Conservation (phyloP, 2,888 invertebrate genomes). For the Rhopalosiphum nymphaeae region DNA sequence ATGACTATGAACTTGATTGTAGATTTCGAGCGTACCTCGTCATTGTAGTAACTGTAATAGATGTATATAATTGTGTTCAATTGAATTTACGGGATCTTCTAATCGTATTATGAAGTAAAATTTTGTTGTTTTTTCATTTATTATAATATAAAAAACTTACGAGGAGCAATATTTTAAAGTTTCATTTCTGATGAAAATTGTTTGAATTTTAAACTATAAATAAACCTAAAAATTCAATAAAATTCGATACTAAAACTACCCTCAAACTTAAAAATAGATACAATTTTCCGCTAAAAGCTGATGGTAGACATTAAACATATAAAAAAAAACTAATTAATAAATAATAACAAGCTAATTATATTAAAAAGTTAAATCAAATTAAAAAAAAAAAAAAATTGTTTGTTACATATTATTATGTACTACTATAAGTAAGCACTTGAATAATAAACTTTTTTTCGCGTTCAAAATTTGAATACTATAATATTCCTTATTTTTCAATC, state of each 20-base stretch:
- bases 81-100: neutral
- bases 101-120: neutral
- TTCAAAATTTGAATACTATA: too few relatives aligned
- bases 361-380: too few relatives aligned
- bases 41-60: neutral
- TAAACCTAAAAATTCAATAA: neutral
- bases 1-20: neutral
- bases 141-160: neutral
- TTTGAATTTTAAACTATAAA: neutral
- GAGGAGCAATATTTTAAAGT: neutral
- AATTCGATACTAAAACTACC: neutral
- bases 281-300: neutral
- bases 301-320: neutral
- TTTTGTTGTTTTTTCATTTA: neutral
- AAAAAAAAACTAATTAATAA: neutral
- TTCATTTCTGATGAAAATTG: neutral
- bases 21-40: neutral
- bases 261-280: neutral
- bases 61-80: neutral
- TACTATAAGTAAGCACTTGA: too few relatives aligned
- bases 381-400: too few relatives aligned
- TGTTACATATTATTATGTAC: too few relatives aligned
- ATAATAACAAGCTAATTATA: neutral
- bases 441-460: too few relatives aligned
- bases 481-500: too few relatives aligned